Conservation (phyloP, 2,797 vertebrate species). For the Netta rufina region DNA sequence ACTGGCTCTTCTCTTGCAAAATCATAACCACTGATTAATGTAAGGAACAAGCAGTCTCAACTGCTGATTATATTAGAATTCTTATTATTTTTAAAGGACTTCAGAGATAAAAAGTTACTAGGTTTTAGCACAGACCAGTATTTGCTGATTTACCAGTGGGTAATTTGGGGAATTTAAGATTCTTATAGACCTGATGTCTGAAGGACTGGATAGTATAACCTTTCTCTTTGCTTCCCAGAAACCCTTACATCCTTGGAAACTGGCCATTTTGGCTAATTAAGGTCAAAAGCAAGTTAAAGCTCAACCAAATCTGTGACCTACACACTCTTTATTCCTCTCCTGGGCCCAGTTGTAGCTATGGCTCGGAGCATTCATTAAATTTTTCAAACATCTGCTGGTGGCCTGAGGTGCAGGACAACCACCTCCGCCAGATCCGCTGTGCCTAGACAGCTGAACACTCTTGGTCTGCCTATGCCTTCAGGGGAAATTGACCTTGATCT, state of each 20-base stretch:
- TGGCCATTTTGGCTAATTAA: background rate
- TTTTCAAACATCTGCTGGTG: background rate
- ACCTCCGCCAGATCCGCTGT: background rate
- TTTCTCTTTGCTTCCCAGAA: background rate
- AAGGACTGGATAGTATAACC: background rate
- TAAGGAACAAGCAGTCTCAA: background rate
- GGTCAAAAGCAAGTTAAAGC: background rate
- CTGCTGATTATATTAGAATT: background rate
- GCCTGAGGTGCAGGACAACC: accelerated
- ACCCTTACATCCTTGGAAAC: background rate
- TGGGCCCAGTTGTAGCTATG: background rate
- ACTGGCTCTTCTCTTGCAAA: background rate
- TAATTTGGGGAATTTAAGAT: background rate
- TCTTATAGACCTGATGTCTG: background rate
- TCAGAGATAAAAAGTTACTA: background rate
- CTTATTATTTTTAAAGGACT: background rate
- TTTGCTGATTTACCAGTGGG: background rate
- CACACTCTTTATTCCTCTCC: background rate
- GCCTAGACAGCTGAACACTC: accelerated
- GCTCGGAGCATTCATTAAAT: background rate
- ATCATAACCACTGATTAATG: background rate
- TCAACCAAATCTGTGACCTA: background rate
- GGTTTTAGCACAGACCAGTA: background rate
- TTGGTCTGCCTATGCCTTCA: background rate
- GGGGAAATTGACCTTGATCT: background rate